Conservation (phyloP, 1,140 invertebrate genomes). For the Diuraphis noxia region DNA sequence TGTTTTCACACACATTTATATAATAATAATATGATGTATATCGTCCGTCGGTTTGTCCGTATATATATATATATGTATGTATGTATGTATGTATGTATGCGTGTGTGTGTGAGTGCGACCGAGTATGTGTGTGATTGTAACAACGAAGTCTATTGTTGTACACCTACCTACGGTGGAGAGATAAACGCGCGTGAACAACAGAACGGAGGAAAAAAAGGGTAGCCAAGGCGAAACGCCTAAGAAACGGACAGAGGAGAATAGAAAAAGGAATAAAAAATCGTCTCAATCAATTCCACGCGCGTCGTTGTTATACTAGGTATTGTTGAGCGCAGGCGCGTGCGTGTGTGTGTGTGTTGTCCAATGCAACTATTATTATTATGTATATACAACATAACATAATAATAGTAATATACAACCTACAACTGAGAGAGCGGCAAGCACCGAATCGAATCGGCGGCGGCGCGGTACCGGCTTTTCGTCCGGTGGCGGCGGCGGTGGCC, state of each 20-base stretch:
- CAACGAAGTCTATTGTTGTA: conserved; percentile 45
- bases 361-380: neutral
- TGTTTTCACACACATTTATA: conserved; percentile 39
- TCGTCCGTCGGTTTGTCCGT: neutral
- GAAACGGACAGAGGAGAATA: neutral
- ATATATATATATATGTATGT: neutral
- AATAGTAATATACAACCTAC: neutral
- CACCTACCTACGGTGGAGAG: neutral
- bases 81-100: too few species aligned
- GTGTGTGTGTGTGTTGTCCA: neutral
- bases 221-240: conserved; percentile 40
- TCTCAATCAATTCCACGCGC: conserved; percentile 47
- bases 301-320: conserved; percentile 31
- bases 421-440: neutral
- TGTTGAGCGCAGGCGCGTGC: neutral
- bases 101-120: neutral
- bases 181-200: conserved; percentile 41
- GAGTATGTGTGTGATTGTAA: conserved; percentile 26
- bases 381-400: neutral
- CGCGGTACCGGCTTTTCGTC: conserved; percentile 26
- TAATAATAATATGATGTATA: neutral
- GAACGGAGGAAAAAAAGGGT: conserved; percentile 42
- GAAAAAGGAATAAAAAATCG: conserved; percentile 32
- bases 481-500: neutral
- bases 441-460: conserved; percentile 45